Evolutionary conservation across 1,140 invertebrate species (phyloP).

Genomic region (Kradibia gibbosae): DNA sequence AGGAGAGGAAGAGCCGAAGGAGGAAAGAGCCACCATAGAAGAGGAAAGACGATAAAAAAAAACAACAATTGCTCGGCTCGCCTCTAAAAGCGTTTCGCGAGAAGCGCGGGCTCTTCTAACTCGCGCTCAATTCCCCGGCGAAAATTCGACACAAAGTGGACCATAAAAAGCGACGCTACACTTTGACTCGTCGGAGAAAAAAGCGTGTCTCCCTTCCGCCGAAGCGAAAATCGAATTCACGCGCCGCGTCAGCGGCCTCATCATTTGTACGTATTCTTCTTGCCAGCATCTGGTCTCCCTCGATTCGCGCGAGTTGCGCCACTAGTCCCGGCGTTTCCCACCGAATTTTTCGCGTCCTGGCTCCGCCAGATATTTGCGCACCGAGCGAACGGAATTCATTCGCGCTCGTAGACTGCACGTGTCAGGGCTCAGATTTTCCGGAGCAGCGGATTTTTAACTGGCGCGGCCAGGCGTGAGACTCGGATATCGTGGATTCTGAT

Average conservation of each 20-base stretch:
- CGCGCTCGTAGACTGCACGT: no score
- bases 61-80: not conserved
- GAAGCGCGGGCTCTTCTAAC: no score
- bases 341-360: not conserved
- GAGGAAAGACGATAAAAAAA: not conserved
- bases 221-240: conserved; percentile 19
- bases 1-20: not conserved
- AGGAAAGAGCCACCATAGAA: not conserved
- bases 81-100: not conserved
- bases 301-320: conserved; percentile 10
- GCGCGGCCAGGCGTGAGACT: not conserved
- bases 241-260: conserved; percentile 11
- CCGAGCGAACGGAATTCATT: no score
- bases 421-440: no score
- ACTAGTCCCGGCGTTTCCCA: no score
- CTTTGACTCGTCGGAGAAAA: not conserved
- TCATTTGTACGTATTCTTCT: conserved; percentile 8
- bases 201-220: not conserved
- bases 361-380: not conserved
- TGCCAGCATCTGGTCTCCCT: not conserved
- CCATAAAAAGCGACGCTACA: conserved; percentile 5
- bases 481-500: not conserved
- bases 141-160: not conserved
- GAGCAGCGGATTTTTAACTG: not conserved
- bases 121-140: not conserved